Conservation (phyloP, 2,888 invertebrate genomes). For the Leucophenga maculata region DNA sequence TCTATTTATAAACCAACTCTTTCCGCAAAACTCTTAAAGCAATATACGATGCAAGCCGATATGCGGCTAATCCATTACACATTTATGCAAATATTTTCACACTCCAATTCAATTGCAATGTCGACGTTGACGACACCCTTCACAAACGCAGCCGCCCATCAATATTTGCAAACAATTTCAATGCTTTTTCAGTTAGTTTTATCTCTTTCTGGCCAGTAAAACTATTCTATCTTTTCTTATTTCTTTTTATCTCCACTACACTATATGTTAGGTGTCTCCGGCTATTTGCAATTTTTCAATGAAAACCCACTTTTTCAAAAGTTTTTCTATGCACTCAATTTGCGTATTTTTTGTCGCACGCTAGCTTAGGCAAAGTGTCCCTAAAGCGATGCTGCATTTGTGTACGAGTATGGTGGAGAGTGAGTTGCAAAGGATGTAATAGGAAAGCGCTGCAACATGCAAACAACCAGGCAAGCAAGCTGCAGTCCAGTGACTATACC, state of each 20-base stretch:
- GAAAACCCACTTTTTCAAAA: constrained; percentile 13
- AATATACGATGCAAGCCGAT: background rate
- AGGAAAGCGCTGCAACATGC: background rate
- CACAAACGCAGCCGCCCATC: background rate
- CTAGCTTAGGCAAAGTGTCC: constrained; percentile 23
- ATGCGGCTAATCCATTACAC: constrained; percentile 10
- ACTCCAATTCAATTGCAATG: background rate
- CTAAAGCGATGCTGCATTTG: constrained; percentile 14
- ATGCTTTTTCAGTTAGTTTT: background rate
- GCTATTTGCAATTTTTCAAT: constrained; percentile 17
- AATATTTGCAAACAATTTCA: constrained; percentile 19
- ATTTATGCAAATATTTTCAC: constrained; percentile 21
- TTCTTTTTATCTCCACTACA: background rate
- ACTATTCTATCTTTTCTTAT: background rate
- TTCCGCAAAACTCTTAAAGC: no score
- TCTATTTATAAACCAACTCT: no score
- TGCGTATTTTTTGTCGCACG: constrained; percentile 20
- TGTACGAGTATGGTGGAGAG: background rate
- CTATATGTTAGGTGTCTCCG: constrained; percentile 2
- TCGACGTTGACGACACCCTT: background rate
- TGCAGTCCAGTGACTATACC: background rate
- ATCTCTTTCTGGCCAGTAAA: background rate
- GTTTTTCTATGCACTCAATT: constrained; percentile 21
- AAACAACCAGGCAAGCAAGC: background rate
- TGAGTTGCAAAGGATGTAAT: background rate